These are phyloP conservation scores for Agapostemon virescens DNA, from an alignment of 2,888 invertebrate genomes.

Conservation along the genomic window DNA sequence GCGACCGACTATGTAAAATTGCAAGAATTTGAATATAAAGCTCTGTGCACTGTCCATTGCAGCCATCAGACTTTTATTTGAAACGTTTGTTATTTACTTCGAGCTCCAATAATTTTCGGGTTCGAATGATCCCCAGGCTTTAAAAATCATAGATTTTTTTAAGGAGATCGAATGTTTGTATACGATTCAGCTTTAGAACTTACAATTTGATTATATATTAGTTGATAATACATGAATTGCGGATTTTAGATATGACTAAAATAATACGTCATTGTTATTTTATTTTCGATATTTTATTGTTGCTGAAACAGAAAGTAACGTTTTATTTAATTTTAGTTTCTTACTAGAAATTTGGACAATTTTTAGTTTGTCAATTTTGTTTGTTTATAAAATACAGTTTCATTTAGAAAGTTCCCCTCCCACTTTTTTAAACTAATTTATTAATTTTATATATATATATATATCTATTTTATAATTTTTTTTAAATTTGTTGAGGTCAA, in stretches of 20 bases:
- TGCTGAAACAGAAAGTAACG: too few species aligned
- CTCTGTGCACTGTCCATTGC: neutral
- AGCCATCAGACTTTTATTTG: slow-evolving; percentile 3
- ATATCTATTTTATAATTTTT: too few species aligned
- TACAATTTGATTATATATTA: neutral
- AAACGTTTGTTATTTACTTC: neutral
- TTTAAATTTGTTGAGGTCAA: too few species aligned
- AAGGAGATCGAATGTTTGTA: neutral
- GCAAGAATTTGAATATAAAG: slow-evolving; percentile 7
- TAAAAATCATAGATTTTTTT: neutral
- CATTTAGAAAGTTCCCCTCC: neutral
- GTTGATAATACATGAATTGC: too few species aligned
- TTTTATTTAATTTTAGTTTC: too few species aligned
- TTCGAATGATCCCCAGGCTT: neutral
- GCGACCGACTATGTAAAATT: slow-evolving; percentile 11
- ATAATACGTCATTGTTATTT: too few species aligned
- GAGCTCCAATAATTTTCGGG: neutral
- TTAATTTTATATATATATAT: too few species aligned
- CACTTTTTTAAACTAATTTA: neutral
- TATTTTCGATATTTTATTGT: too few species aligned
- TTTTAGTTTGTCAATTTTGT: too few species aligned
- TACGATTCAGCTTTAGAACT: neutral
- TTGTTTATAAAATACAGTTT: too few species aligned
- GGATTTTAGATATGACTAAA: too few species aligned
- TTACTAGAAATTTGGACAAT: too few species aligned